A percentile compares a stretch with the other conserved stretches of the same genome.
These are phyloP conservation scores for Callaeas wilsoni DNA, from an alignment of 2,113 vertebrate genomes.

Conservation along the genomic window DNA sequence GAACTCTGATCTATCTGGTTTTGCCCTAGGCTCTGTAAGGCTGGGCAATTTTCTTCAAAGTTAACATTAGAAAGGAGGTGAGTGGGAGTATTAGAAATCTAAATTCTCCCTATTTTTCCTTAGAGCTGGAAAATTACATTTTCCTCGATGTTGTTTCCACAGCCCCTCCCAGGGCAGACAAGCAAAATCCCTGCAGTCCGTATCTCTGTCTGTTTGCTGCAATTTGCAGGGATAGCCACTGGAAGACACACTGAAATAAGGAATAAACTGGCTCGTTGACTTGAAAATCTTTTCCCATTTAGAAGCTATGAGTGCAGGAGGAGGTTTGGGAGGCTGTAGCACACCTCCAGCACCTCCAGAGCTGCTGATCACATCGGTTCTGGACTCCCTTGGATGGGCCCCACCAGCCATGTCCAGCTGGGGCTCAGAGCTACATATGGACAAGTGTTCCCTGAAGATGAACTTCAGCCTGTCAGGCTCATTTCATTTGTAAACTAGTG, in stretches of 20 bases:
- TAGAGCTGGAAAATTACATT: not conserved
- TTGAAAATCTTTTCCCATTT: not conserved
- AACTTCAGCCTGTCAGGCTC: not conserved
- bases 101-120: not conserved
- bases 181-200: not conserved
- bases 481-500: not conserved
- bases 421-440: not conserved
- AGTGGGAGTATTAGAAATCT: not conserved
- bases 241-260: not conserved
- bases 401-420: accelerated
- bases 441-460: not conserved
- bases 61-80: not conserved
- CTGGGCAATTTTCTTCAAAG: not conserved
- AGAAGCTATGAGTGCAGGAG: not conserved
- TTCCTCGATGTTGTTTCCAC: not conserved
- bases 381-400: not conserved
- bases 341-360: not conserved
- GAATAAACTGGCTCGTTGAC: not conserved
- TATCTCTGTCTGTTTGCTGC: not conserved
- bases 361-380: not conserved
- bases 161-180: not conserved
- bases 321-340: not conserved
- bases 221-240: not conserved
- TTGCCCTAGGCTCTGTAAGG: not conserved
- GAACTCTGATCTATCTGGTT: not conserved